Base-by-base conservation (phyloP, 1,140 invertebrate genomes). In the Belonocnema kinseyi region DNA sequence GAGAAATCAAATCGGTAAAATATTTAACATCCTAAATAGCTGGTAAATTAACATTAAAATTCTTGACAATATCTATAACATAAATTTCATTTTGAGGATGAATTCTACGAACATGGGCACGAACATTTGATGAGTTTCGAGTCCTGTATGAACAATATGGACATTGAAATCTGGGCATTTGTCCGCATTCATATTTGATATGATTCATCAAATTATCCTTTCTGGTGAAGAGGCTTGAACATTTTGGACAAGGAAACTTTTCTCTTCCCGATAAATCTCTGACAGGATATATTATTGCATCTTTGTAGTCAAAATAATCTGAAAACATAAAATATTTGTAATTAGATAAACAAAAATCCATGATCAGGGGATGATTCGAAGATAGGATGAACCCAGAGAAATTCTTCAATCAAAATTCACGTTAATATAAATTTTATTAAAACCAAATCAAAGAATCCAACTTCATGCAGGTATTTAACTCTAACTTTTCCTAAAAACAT, bases 121-220 rank as follows among this genome's bases (percentile, higher is more conserved):
- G 85, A 14, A 88, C 82, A 50, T 90, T 90, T 0, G 86, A 90
- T 19, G 84, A 86, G 71, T 92, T 88, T 46, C 77, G 78, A 17
- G 82, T 81, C 17, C 80, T 82, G 74, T 92, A 91, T 79, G 91
- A 88, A 83, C 93, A 94, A 82, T 92, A 90, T 26, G 91, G 90
- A 82, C 93, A 94, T 56, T 90, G 88, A 84, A 92, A 93, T 72
- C 91, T 91, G 0, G 93, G 93, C 78, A 91, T 92, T 73, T 92
- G 91, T 50, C 94, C 93, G 82, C 94, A 95, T 77, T 94, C 93
- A 80, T 93, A 94, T 73, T 92, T 93, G 79, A 94, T 90, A 83
- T 95, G 93, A 93, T 82, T 93, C 90, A 77, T 89, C 84, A 77
- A 91, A 85, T 75, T 91, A 86, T 87, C 94, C 90, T 70, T 90